Evolutionary conservation across 2,113 vertebrate species (phyloP), one percentile per base, ranked within the genome.

Genomic region (Climacteris rufus): DNA sequence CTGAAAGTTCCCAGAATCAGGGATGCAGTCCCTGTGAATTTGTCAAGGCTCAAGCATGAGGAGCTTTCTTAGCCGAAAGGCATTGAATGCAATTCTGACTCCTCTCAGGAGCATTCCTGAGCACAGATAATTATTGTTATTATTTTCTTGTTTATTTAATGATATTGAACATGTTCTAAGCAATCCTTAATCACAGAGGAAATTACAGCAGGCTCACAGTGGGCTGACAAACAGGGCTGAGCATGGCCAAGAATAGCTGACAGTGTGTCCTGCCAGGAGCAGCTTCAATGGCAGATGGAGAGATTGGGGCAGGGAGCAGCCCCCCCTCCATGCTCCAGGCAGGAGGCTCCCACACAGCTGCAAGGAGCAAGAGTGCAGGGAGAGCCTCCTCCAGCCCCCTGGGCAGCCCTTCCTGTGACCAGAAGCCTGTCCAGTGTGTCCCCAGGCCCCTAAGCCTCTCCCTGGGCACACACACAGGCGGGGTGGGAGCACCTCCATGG

Each of bases 131-230:
- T 64, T 15, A 61, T 45, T 89, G 81, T 68, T 10, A 72, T 80
- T 83, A 89, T 84, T 91, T 87, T 66, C 74, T 74, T 54, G 47
- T 84, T 90, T 82, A 56, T 61, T 89, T 91, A 87, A 70, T 52
- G 74, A 65, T 65, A 72, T 39, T 93, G 78, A 87, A 89, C 88
- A 66, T 45, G 35, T 35, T 70, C 52, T 1, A 63, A 81, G 92
- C n/a, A n/a, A 83, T 69, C 30, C 92, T 63, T 81, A 89, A 90
- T 84, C 93, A 45, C 88, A 50, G 42, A 56, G 37, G 68, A 81
- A 83, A 90, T 89, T 77, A 81, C 71, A 77, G 83, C 72, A 91
- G 83, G 6, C 83, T 87, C 87, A 75, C n/a, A 0, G 57, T 25
- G 89, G 61, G 70, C 86, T 91, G 81, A 89, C 10, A 10, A 54